Base-by-base conservation (phyloP, 2,797 vertebrate species). In the Coregonus suidteri region DNA sequence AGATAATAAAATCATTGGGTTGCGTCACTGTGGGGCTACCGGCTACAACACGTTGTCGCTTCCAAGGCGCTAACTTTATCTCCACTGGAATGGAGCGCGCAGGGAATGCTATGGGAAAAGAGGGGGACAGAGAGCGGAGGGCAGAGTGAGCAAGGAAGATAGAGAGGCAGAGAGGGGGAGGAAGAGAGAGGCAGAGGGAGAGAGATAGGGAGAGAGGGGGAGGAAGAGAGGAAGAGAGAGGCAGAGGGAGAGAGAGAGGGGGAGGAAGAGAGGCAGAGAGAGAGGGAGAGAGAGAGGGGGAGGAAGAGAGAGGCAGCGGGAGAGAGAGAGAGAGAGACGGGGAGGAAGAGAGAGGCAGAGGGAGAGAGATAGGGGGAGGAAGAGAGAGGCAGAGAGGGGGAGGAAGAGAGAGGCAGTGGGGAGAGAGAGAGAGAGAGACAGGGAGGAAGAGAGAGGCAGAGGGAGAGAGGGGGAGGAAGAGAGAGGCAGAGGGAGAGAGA, bases 31-130 rank as follows among this genome's bases (percentile, higher is more conserved):
- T 34, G 31, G 91, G 91, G 92, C 91, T 93, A 92, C 92, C 90
- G 89, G 92, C 92, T 92, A 92, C 92, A 76, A 93, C 91, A 91
- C 92, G 92, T 94, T 94, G 94, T 92, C 93, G 91, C 94, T 94
- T 94, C 92, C 94, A 92, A 87, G 89, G 93, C 86, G 93, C 93
- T 93, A 93, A 93, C 94, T 95, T 96, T 95, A 96, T 95, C 95
- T 88, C 2, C 80, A 91, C 92, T 93, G 93, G 93, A 93, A 94
- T 88, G 92, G 91, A 90, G 92, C 88, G 92, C 91, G 90, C 93
- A 91, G 83, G 74, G 78, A 85, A 83, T 84, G 83, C 77, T 31
- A 41, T 62, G 53, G 73, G 31, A 20, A 15, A 9, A 41, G 56
- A 25, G 2, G 18, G 34, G 16, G 69, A 31, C 20, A 66, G 34